These are phyloP conservation scores for Scaptomyza parva DNA, from an alignment of 2,888 invertebrate species.

Conservation along the genomic window DNA sequence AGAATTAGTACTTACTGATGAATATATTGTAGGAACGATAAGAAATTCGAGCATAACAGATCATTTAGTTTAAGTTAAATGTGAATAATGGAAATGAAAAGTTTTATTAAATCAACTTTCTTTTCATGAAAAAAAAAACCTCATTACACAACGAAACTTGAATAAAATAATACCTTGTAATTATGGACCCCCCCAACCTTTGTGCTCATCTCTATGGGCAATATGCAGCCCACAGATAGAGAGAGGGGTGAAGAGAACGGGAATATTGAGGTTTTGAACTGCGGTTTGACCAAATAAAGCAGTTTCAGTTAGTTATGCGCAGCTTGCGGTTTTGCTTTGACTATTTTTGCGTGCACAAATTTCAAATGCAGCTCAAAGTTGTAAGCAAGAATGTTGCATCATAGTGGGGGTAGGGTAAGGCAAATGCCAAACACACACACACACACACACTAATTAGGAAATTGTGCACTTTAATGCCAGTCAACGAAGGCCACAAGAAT, in stretches of 20 bases:
- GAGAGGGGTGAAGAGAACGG: neutral
- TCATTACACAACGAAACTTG: too few species aligned
- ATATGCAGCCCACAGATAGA: neutral
- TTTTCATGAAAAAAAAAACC: too few species aligned
- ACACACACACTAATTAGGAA: constrained; percentile 71
- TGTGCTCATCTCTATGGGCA: too few species aligned
- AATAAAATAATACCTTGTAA: too few species aligned
- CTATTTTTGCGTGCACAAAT: constrained; percentile 63
- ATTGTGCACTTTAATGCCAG: constrained; percentile 68
- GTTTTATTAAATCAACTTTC: too few species aligned
- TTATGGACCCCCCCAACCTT: too few species aligned
- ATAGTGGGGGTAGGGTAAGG: neutral
- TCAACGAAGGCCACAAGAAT: constrained; percentile 44
- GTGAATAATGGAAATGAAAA: too few species aligned
- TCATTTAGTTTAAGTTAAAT: too few species aligned
- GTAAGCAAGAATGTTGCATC: constrained; percentile 18
- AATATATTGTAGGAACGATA: too few species aligned
- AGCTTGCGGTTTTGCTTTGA: constrained; percentile 78
- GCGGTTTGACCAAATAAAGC: constrained; percentile 76
- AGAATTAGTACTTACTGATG: constrained; percentile 20
- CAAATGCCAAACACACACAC: constrained; percentile 56
- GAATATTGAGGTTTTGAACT: constrained; percentile 28
- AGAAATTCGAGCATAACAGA: too few species aligned
- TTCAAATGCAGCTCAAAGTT: constrained; percentile 44
- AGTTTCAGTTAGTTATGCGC: constrained; percentile 79